Evolutionary conservation across 2,797 vertebrate species (phyloP).

Genomic region (Buceros bicornis): DNA sequence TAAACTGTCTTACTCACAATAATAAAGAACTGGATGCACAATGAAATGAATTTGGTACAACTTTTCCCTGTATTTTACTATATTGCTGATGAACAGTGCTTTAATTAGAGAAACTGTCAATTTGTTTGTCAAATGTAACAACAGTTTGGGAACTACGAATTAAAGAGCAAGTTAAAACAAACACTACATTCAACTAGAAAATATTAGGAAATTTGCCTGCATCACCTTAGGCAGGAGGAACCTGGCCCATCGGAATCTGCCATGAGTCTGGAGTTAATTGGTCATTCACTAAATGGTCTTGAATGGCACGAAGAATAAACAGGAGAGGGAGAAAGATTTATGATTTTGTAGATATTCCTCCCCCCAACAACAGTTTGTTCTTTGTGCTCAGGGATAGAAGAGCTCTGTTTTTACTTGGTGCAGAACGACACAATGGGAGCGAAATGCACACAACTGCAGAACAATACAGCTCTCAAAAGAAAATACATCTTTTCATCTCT

Average conservation of each 20-base stretch:
- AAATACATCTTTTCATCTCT: not conserved
- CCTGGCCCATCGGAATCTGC: not conserved
- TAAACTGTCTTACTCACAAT: constrained; percentile 47
- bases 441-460: constrained; percentile 15
- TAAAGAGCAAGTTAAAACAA: not conserved
- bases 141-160: not conserved
- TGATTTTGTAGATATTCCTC: not conserved
- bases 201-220: not conserved
- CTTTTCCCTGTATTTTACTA: not conserved
- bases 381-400: constrained; percentile 46
- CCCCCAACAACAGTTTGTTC: not conserved
- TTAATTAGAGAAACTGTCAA: not conserved
- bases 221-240: not conserved
- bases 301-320: not conserved
- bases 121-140: not conserved
- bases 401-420: constrained; percentile 26
- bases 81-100: not conserved
- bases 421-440: not conserved
- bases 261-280: not conserved
- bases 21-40: constrained; percentile 63
- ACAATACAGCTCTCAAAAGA: not conserved
- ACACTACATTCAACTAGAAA: not conserved
- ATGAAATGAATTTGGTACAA: not conserved
- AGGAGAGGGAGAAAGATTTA: constrained; percentile 19
- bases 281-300: not conserved